These are phyloP conservation scores for Triplophysa tibetana DNA, from an alignment of 2,113 vertebrate genomes.

Conservation along the genomic window DNA sequence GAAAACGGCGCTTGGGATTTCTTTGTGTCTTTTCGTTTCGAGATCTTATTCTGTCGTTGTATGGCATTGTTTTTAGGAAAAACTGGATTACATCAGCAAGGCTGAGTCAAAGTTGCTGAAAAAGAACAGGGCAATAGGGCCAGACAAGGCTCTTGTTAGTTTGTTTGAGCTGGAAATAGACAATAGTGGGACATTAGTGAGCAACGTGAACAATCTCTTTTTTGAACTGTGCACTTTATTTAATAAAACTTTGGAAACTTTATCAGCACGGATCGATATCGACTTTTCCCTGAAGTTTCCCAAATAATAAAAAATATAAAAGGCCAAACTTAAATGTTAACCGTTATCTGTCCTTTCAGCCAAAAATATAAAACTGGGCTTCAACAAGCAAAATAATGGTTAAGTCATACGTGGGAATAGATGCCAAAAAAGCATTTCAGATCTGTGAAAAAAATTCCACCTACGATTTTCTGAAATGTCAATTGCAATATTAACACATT, in stretches of 20 bases:
- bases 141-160: slow-evolving; percentile 34
- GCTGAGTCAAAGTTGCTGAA: slow-evolving; percentile 50
- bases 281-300: neutral
- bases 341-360: neutral
- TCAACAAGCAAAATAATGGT: neutral
- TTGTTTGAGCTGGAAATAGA: slow-evolving; percentile 2
- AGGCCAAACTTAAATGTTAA: neutral
- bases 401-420: neutral
- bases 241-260: neutral
- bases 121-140: slow-evolving; percentile 52
- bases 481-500: neutral
- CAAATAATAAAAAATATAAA: slow-evolving; percentile 33
- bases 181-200: neutral
- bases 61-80: neutral
- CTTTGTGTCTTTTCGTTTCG: slow-evolving; percentile 18
- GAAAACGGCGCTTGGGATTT: slow-evolving; percentile 20
- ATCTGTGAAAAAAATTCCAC: too few relatives aligned
- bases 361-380: neutral
- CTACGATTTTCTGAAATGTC: neutral
- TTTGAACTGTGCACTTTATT: neutral
- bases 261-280: neutral
- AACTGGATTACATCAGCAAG: slow-evolving; percentile 34
- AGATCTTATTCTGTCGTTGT: slow-evolving; percentile 34
- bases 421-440: too few relatives aligned
- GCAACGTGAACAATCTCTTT: neutral